Percentiles rank a stretch among this genome's conserved stretches.
Conservation (phyloP, 2,888 invertebrate species). For the Drosophila ochracea region DNA sequence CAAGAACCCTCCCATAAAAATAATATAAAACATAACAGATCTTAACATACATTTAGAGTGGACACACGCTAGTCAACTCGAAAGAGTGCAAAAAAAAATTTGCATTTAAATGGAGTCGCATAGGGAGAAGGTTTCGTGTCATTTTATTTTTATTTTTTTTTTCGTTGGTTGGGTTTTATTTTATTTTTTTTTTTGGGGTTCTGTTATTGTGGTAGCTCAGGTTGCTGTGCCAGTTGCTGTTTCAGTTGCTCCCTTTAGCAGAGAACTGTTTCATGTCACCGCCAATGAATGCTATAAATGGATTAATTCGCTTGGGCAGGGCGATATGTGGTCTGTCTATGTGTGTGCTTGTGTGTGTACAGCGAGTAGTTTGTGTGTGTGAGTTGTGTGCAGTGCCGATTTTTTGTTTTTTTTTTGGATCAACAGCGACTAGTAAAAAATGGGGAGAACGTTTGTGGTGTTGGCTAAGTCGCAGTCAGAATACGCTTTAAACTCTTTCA, state of each 20-base stretch:
- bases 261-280: constrained; percentile 63
- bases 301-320: constrained; percentile 75
- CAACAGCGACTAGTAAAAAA: constrained; percentile 38
- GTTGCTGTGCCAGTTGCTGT: constrained; percentile 31
- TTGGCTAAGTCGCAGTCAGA: constrained; percentile 1
- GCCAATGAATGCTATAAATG: constrained; percentile 77
- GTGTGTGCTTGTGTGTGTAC: constrained; percentile 14
- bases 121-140: constrained; percentile 12
- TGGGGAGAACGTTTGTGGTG: background rate
- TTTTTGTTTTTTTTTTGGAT: constrained; percentile 31
- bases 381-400: constrained; percentile 22
- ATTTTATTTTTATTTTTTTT: constrained; percentile 1
- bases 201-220: constrained; percentile 32
- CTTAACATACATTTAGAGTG: constrained; percentile 72
- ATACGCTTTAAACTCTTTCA: constrained; percentile 20
- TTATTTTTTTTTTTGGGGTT: constrained; percentile 8
- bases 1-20: constrained; percentile 30
- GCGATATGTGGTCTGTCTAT: constrained; percentile 38
- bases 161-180: background rate
- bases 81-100: constrained; percentile 62
- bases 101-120: constrained; percentile 74
- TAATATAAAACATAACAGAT: constrained; percentile 34
- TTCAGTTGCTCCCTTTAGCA: constrained; percentile 17
- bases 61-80: constrained; percentile 26
- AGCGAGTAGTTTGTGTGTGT: constrained; percentile 9